Evolutionary conservation across 2,113 vertebrate species (phyloP).

Genomic region (Channa maculata): DNA sequence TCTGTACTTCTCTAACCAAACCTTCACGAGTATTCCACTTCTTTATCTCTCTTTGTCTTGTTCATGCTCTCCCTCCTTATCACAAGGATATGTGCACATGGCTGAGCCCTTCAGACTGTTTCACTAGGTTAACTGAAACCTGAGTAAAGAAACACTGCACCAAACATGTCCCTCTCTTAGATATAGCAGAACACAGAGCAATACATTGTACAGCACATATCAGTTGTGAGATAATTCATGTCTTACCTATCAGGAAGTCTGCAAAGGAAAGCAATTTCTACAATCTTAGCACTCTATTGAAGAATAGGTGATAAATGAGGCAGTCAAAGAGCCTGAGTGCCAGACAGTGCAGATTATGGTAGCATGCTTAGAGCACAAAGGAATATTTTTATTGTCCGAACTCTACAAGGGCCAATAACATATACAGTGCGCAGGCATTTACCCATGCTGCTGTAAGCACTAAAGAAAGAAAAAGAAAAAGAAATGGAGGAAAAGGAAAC

Average conservation of each 20-base stretch:
- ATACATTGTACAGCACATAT: slow-evolving; percentile 43
- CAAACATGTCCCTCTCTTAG: slow-evolving; percentile 22
- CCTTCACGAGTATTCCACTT: slow-evolving; percentile 47
- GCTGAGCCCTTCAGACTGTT: slow-evolving; percentile 35
- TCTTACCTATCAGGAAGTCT: slow-evolving; percentile 76
- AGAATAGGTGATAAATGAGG: slow-evolving; percentile 41
- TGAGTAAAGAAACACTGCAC: background rate
- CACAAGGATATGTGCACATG: slow-evolving; percentile 36
- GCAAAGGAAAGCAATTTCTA: slow-evolving; percentile 74
- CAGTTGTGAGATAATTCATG: slow-evolving; percentile 43
- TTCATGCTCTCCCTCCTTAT: slow-evolving; percentile 15
- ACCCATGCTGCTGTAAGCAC: slow-evolving; percentile 59
- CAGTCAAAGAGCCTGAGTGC: slow-evolving; percentile 19
- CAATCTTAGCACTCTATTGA: slow-evolving; percentile 64
- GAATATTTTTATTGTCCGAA: slow-evolving; percentile 20
- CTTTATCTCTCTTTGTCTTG: slow-evolving; percentile 20
- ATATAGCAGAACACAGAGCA: slow-evolving; percentile 29
- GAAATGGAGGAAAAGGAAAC: slow-evolving; percentile 15
- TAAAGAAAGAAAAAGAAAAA: slow-evolving; percentile 13
- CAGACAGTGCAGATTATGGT: slow-evolving; percentile 31
- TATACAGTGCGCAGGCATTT: slow-evolving; percentile 11
- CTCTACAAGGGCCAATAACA: slow-evolving; percentile 8
- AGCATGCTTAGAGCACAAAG: slow-evolving; percentile 59
- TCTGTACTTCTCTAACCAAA: slow-evolving; percentile 75
- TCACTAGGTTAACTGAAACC: slow-evolving; percentile 53